Evolutionary conservation across 2,888 invertebrate genomes (phyloP), one percentile per base, ranked within the genome.

Genomic region (Danaus chrysippus): DNA sequence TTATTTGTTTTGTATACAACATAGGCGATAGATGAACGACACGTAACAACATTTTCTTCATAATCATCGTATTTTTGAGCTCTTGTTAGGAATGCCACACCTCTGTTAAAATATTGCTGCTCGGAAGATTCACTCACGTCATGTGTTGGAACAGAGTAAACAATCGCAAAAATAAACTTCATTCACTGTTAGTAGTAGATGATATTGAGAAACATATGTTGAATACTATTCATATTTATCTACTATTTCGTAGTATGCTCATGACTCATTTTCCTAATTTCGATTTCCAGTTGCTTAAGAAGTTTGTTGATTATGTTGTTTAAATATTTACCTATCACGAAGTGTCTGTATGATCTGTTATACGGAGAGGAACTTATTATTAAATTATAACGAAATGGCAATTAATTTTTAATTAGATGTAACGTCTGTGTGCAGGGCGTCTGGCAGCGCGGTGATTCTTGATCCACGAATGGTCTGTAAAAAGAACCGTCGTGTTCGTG

Each of bases 391-490:
- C 23, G 0, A 34, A 8, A 34, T 34, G 23, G 23, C 23, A 5
- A 5, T 34, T 34, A 34, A 34, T 34, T 6, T 34, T 34, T 6
- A 1, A 34, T 34, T 34, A 8, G 23, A 34, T 23, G n/a, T 19
- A n/a, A 58, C n/a, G 19, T 42, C 54, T 42, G 6, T 52, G 2
- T 42, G 77, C 88, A 96, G 96, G 95, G 94, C 95, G 87, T 93
- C 95, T 79, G 89, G 95, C 87, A 96, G 95, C 91, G 96, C 97
- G 84, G 93, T 97, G 79, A 94, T 97, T 77, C 94, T 97, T 92
- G 97, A 98, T 87, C 97, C 97, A 70, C 94, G 95, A 81, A 93
- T 96, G 88, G 94, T 97, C 78, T 98, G 98, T 91, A 95, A 96
- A 84, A 96, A 96, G 88, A 94, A 95, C 71, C 92, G 95, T 65